Evolutionary conservation across 2,888 invertebrate genomes (phyloP), one percentile per base, ranked within the genome.

Genomic region (Dolichomitus sp.): DNA sequence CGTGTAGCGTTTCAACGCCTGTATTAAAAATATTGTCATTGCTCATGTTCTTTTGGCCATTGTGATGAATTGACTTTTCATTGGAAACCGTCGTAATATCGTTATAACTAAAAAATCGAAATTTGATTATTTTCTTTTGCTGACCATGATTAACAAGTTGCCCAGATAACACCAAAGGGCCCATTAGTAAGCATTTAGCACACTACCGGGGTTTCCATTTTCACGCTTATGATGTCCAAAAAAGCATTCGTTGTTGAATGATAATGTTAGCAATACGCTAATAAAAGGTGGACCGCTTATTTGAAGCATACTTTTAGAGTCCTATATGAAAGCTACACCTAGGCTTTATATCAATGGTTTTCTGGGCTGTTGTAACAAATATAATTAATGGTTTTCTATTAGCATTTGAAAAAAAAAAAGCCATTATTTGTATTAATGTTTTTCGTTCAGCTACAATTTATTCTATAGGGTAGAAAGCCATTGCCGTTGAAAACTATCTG

Each of bases 1-100:
- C 61, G 61, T 61, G 61, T 61, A 12, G 40, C 61, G 59, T 72
- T 45, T 45, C 17, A 45, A 72, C 23, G 45, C 14, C 17, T 48
- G 45, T 19, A 30, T 30, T 33, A 45, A 19, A 54, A 30, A 72
- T 6, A 72, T 33, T 45, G 17, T 42, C 45, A 30, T 27, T n/a
- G 40, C 2, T 27, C 7, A 48, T 30, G 30, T 23, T 11, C 23
- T 33, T 27, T 17, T 45, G 23, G 19, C 11, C 17, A 59, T 37
- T 9, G 17, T 1, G 0, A 1, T 40, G 40, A 61, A 61, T 19
- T 7, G 4, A 17, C n/a, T 54, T 5, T 23, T 19, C 2, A 37
- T 19, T 40, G 19, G 27, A 23, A 59, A 37, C 9, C 4, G n/a
- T 5, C 37, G 1, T 9, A 37, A 61, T n/a, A n/a, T 17, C n/a